Evolutionary conservation across 2,888 invertebrate species (phyloP), one percentile per base, ranked within the genome.

Genomic region (Thumatha senex): DNA sequence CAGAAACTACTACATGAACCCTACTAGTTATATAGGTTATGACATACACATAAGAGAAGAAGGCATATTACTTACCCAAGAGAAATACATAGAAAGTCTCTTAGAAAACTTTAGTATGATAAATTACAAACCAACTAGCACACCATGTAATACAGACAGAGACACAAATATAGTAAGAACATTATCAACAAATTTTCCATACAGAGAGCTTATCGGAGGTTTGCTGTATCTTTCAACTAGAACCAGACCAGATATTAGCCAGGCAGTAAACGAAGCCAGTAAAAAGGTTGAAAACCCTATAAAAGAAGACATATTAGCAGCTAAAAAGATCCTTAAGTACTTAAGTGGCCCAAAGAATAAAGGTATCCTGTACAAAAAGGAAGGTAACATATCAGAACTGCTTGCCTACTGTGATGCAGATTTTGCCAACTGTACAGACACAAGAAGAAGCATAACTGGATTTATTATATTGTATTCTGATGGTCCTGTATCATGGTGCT

Each of bases 401-500:
- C 13, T 14, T 38, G 43, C 42, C 9, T 48, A 38, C 12, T 13
- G 31, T 43, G 43, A 48, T 36, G 29, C 42, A 18, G 42, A 43
- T 13, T 48, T 31, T 31, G 36, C 42, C 30, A 14, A 14, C 3
- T 7, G 12, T 30, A 12, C 5, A 29, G 29, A 24, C 8, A 50
- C 35, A 12, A 45, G 41, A 45, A 11, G 41, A 0, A 51, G 46
- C 18, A 41, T 41, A 1, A 41, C 50, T n/a, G 50, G 46, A 12
- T 51, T 30, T 40, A 18, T 51, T 1, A 29, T 51, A 41, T 40
- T 36, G 30, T 29, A 38, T 35, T 8, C 35, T 2, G 41, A 31
- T 10, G 50, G 50, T 36, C 46, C 50, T 1, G 31, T 51, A 18
- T 36, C 36, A 12, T 75, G 79, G 77, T 53, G 49, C 18, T 62